Conservation (phyloP, 2,113 vertebrate genomes). For the Brachyhypopomus occidentalis region DNA sequence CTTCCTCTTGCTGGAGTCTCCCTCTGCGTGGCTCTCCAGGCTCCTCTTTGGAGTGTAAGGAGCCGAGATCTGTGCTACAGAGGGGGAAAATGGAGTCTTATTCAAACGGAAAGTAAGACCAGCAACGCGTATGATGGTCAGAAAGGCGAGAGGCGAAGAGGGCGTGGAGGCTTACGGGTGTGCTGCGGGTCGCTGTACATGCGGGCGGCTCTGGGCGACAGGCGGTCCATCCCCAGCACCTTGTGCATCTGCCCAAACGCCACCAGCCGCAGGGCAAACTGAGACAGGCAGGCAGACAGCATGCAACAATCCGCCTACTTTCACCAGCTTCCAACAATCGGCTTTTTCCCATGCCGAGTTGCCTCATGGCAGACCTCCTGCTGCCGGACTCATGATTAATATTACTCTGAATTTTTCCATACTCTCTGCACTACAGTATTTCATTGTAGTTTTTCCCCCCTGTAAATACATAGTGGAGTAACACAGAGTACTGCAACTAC, state of each 20-base stretch:
- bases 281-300: slow-evolving; percentile 15
- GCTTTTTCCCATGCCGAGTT: too few relatives aligned
- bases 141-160: not conserved
- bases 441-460: too few relatives aligned
- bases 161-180: slow-evolving; percentile 13
- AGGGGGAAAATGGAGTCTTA: not conserved
- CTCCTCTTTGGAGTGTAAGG: slow-evolving; percentile 17
- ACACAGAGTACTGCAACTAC: too few relatives aligned
- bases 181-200: not conserved
- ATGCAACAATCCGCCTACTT: not conserved
- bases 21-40: not conserved
- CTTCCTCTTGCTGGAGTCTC: slow-evolving; percentile 73
- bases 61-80: slow-evolving; percentile 1
- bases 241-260: slow-evolving; percentile 95
- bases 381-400: too few relatives aligned
- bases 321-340: too few relatives aligned
- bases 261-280: slow-evolving; percentile 90
- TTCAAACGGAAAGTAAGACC: too few relatives aligned
- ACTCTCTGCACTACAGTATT: too few relatives aligned
- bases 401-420: too few relatives aligned
- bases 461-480: too few relatives aligned
- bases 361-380: too few relatives aligned
- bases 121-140: too few relatives aligned
- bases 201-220: slow-evolving; percentile 81
- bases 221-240: slow-evolving; percentile 89